Base-by-base conservation (phyloP, 1,140 invertebrate species). In the Ips typographus region DNA sequence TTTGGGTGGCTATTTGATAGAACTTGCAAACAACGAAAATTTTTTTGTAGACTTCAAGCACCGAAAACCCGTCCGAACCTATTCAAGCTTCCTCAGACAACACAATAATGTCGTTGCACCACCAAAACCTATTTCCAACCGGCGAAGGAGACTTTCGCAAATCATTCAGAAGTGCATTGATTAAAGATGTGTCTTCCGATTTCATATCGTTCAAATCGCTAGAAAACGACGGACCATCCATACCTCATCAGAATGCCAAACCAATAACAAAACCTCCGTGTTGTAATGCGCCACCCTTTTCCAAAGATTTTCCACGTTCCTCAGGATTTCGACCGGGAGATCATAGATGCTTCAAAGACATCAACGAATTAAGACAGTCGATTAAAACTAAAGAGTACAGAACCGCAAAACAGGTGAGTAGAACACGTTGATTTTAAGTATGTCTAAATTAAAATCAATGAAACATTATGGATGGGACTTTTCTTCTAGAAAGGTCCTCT, bases 401-500 rank as follows among this genome's bases (percentile, higher is more conserved):
- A 42, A 68, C 57, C 43, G 41, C 41, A 7, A 59, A 68, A 36
- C 43, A 60, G 65, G 56, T 60, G 47, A 52, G 65, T 44, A 22
- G 22, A 22, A 22, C 22, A 22, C 22, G 22, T 22, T 22, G 41
- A 65, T 38, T 41, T 42, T n/a, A 62, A 36, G n/a, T 7, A 4
- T 47, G 44, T 47, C 4, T 47, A 47, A 47, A 47, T 4, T 47
- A 47, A n/a, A n/a, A 47, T 47, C 4, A 47, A 5, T 22, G 22
- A 22, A 22, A 0, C 22, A 22, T 47, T 47, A 47, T 47, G 38
- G 4, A 4, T 60, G 53, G 2, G 40, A 57, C 22, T 22, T 22
- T 22, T 22, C 22, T 22, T 22, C 61, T 64, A 70, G 68, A 62
- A 70, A 70, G 68, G 44, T 70, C 59, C 40, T 70, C 42, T 42